Evolutionary conservation across 2,888 invertebrate genomes (phyloP).

Genomic region (Iselma pallidipennis): DNA sequence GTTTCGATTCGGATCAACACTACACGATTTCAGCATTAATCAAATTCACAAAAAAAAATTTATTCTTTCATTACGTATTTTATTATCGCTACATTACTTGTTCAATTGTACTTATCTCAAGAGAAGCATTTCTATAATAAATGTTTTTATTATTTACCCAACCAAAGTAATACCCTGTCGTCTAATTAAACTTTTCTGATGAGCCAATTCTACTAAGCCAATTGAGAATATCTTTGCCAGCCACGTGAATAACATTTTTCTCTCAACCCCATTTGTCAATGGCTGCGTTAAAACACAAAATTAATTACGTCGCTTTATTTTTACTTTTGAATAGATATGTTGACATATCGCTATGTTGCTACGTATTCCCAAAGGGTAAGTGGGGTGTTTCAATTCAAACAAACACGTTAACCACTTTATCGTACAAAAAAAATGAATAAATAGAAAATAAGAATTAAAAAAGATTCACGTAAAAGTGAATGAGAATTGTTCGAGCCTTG

Average conservation of each 20-base stretch:
- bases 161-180: background rate
- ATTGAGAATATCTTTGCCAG: background rate
- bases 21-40: background rate
- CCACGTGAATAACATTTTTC: slow-evolving; percentile 5
- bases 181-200: slow-evolving; percentile 8
- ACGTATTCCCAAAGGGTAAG: slow-evolving; percentile 58
- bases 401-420: background rate
- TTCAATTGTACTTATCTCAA: background rate
- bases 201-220: slow-evolving; percentile 4
- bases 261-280: background rate
- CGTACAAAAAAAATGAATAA: background rate
- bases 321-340: slow-evolving; percentile 19
- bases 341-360: slow-evolving; percentile 49
- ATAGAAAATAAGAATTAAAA: background rate
- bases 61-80: slow-evolving; percentile 2
- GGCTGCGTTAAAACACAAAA: slow-evolving; percentile 10
- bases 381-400: slow-evolving; percentile 13
- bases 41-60: slow-evolving; percentile 7
- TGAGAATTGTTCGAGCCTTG: no score
- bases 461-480: no score
- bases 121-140: slow-evolving; percentile 13
- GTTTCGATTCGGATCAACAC: background rate
- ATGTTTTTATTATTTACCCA: slow-evolving; percentile 8
- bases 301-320: slow-evolving; percentile 19
- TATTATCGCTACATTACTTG: background rate